Evolutionary conservation across 2,797 vertebrate genomes (phyloP).

Genomic region (Crocidura indochinensis): DNA sequence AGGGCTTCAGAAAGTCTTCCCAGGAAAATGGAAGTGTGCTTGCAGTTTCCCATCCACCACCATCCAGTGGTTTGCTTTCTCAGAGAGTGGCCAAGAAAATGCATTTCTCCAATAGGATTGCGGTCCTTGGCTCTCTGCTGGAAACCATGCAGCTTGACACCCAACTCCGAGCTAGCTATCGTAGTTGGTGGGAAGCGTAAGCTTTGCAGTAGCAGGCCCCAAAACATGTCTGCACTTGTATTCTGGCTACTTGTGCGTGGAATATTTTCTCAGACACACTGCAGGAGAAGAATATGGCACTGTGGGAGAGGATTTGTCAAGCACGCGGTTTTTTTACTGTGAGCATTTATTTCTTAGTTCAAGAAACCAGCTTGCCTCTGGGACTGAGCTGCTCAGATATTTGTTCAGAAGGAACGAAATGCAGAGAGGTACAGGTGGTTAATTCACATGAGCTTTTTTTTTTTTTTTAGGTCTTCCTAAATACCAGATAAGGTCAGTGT

Average conservation of each 20-base stretch:
- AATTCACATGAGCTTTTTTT: slow-evolving; percentile 43
- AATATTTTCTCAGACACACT: slow-evolving; percentile 58
- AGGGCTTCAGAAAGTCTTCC: slow-evolving; percentile 62
- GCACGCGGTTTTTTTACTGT: slow-evolving; percentile 55
- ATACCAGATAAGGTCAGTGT: slow-evolving; percentile 59
- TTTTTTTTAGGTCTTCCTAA: slow-evolving; percentile 67
- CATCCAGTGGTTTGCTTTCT: slow-evolving; percentile 54
- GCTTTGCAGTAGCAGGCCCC: slow-evolving; percentile 79
- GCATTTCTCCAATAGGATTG: slow-evolving; percentile 69
- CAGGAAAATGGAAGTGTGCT: slow-evolving; percentile 66
- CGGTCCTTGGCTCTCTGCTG: slow-evolving; percentile 64
- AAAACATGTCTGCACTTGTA: slow-evolving; percentile 76
- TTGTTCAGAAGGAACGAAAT: slow-evolving; percentile 66
- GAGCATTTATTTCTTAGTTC: slow-evolving; percentile 65
- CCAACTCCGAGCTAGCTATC: slow-evolving; percentile 65
- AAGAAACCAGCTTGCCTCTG: slow-evolving; percentile 62
- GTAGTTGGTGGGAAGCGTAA: slow-evolving; percentile 38
- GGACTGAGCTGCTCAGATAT: slow-evolving; percentile 64
- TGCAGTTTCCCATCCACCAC: slow-evolving; percentile 44
- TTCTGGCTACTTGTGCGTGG: slow-evolving; percentile 70
- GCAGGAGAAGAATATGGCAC: slow-evolving; percentile 61
- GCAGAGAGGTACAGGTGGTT: slow-evolving; percentile 63
- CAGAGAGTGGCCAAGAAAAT: slow-evolving; percentile 32
- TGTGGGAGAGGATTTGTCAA: slow-evolving; percentile 54
- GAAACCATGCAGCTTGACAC: slow-evolving; percentile 16